Evolutionary conservation across 2,113 vertebrate species (phyloP).

Genomic region (Erythrolamprus reginae): DNA sequence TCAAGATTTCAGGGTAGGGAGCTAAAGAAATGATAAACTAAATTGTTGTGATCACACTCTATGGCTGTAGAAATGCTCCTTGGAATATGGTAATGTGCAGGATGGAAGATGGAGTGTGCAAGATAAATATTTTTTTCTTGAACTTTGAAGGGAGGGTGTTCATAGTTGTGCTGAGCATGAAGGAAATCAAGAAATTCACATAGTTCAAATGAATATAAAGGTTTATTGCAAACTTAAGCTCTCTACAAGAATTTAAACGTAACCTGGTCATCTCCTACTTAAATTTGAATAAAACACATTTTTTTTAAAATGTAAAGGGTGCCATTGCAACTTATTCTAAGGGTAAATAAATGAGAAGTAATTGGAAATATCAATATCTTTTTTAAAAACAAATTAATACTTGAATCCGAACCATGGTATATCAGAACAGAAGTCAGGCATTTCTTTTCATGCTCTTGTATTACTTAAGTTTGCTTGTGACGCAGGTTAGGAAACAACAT

Average conservation of each 20-base stretch:
- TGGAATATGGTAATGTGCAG: background rate
- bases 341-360: background rate
- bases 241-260: background rate
- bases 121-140: background rate
- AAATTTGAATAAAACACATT: background rate
- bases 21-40: background rate
- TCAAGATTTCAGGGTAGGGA: background rate
- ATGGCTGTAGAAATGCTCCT: background rate
- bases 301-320: background rate
- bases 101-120: no score
- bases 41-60: background rate
- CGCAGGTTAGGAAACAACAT: background rate
- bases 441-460: background rate
- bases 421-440: background rate
- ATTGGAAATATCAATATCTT: background rate
- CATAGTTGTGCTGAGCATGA: background rate
- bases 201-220: background rate
- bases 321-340: background rate
- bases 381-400: background rate
- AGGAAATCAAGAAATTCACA: background rate
- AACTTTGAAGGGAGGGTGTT: background rate
- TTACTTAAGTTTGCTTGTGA: background rate
- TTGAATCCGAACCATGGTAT: background rate
- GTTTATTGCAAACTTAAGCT: background rate
- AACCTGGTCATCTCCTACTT: background rate